Evolutionary conservation across 2,797 vertebrate genomes (phyloP), one percentile per base, ranked within the genome.

Genomic region (Simalia tracyae): DNA sequence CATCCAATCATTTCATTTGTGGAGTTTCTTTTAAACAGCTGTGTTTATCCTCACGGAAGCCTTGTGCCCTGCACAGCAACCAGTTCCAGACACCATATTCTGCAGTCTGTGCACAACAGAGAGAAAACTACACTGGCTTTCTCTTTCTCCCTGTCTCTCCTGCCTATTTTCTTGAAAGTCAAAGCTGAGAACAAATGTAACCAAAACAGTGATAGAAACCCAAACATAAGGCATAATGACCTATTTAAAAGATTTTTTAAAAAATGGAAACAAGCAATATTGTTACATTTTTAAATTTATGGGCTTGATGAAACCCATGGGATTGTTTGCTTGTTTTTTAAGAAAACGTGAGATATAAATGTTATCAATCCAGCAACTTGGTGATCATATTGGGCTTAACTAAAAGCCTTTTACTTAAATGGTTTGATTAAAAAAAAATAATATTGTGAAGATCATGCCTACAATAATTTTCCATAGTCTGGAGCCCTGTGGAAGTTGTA

Each of bases 1-100:
- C 50, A 81, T 91, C 89, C 50, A 88, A 68, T 84, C 90, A 72
- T 89, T 84, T 88, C 68, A 93, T 84, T 85, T 87, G 68, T 84
- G 59, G 63, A 81, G 28, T 68, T 64, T 66, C 87, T 61, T 93
- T 90, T 84, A 92, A 72, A 86, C 54, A 90, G 84, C 36, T 61
- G 36, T 86, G 19, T 50, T 92, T 86, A 57, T 90, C 24, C 76
- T 86, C 42, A 61, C 61, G 17, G 36, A 61, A 85, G 64, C 42
- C 64, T 14, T 46, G 6, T 72, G 50, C 10, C 42, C 42, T 36
- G 22, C 63, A 46, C 22, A 90, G 84, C 19, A 54, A 72, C 81
- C 64, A 66, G 24, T 68, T 22, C 11, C 42, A 86, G 56, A 31
- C 31, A 89, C 85, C 36, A 72, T 19, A 86, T 42, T 59, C 26